These are phyloP conservation scores for Sardina pilchardus DNA, from an alignment of 2,113 vertebrate genomes.

Conservation along the genomic window DNA sequence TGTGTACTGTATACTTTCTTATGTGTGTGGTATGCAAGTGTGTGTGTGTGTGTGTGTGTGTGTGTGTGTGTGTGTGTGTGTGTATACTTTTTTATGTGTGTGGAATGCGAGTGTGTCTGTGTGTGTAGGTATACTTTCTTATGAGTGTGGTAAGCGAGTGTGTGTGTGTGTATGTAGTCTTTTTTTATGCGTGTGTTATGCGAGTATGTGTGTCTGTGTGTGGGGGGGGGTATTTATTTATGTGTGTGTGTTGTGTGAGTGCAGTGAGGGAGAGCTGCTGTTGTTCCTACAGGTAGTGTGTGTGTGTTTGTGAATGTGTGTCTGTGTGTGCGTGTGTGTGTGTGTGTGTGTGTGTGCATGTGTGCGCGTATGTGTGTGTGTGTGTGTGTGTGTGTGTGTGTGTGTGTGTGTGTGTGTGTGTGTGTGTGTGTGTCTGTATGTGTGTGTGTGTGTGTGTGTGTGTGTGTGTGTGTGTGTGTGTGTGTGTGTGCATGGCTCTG, in stretches of 20 bases:
- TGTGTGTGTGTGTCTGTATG: no score
- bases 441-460: conserved; percentile 15
- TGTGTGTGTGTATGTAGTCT: not conserved
- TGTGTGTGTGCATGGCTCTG: not conserved
- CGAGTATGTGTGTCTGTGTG: not conserved
- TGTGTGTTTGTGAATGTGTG: not conserved
- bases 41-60: no score
- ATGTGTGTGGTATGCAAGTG: no score
- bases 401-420: no score
- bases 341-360: not conserved
- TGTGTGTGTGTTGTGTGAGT: not conserved
- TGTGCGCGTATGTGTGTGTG: not conserved
- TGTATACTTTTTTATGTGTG: no score
- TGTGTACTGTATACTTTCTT: not conserved
- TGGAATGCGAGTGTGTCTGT: no score
- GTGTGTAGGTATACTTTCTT: not conserved
- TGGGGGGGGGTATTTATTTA: not conserved
- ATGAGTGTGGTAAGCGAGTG: not conserved
- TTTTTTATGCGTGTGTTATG: not conserved
- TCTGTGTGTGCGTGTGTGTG: not conserved
- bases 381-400: no score
- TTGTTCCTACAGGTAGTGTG: not conserved
- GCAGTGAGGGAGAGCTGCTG: not conserved
- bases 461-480: not conserved
- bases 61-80: no score